These are phyloP conservation scores for Delia radicum DNA, from an alignment of 1,140 invertebrate species.

Conservation along the genomic window DNA sequence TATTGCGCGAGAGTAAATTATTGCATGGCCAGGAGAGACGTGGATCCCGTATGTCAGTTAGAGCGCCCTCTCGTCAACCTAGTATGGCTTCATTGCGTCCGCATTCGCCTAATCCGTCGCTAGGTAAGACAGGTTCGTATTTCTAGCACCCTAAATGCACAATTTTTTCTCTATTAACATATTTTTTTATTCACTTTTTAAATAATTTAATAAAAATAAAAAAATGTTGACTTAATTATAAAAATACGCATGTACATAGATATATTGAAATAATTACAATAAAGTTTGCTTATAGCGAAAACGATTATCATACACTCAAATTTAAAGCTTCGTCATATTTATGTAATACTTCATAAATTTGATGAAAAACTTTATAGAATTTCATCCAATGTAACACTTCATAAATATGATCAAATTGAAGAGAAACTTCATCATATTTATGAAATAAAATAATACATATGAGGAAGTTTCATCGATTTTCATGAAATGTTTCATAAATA, in stretches of 20 bases:
- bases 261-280: too few species aligned
- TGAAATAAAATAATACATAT: too few species aligned
- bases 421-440: too few species aligned
- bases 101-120: constrained; percentile 73
- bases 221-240: background rate
- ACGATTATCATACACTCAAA: too few species aligned
- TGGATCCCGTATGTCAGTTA: constrained; percentile 73
- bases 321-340: too few species aligned
- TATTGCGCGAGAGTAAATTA: constrained; percentile 78
- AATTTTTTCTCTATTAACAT: constrained; percentile 29
- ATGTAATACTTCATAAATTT: too few species aligned
- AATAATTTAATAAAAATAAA: background rate
- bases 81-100: constrained; percentile 79
- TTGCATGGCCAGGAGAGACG: constrained; percentile 73
- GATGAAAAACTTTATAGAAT: too few species aligned
- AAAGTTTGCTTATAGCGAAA: too few species aligned
- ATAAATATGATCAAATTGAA: too few species aligned
- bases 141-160: constrained; percentile 32
- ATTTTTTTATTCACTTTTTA: constrained; percentile 31
- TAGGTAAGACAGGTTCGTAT: constrained; percentile 68
- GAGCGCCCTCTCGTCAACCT: constrained; percentile 75
- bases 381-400: too few species aligned
- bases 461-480: too few species aligned
- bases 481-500: too few species aligned
- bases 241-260: background rate